Percentiles rank a stretch among this genome's conserved stretches.
These are phyloP conservation scores for Aplochiton taeniatus DNA, from an alignment of 2,797 vertebrate genomes.

Conservation along the genomic window DNA sequence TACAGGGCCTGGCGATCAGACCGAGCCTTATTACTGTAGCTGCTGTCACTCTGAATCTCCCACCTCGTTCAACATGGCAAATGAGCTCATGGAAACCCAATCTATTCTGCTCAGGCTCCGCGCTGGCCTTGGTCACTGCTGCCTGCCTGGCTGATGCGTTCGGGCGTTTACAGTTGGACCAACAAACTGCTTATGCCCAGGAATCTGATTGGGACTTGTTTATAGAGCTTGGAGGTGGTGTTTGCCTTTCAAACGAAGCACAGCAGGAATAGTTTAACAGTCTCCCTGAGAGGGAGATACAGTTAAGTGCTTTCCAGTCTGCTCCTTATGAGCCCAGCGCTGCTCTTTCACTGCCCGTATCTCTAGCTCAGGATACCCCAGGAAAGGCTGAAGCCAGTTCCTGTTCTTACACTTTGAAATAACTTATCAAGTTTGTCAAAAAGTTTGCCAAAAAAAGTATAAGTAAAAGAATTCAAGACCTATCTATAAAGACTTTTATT, in stretches of 20 bases:
- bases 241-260: conserved; percentile 53
- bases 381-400: not conserved
- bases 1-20: too few relatives aligned
- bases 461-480: too few relatives aligned
- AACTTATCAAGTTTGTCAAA: too few relatives aligned
- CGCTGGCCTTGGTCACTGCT: not conserved
- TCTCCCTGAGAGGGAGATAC: conserved; percentile 43
- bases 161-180: conserved; percentile 2
- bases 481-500: too few relatives aligned
- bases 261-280: conserved; percentile 50
- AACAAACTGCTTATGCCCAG: conserved; percentile 18
- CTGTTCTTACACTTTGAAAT: too few relatives aligned
- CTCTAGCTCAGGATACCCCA: too few relatives aligned
- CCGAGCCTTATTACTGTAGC: not conserved
- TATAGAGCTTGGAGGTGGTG: conserved; percentile 36
- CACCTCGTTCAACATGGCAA: conserved; percentile 17
- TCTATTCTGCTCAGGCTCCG: not conserved
- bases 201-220: conserved; percentile 47
- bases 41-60: not conserved
- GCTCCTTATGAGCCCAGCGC: conserved; percentile 23
- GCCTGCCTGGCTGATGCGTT: not conserved
- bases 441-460: too few relatives aligned
- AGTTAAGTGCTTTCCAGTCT: conserved; percentile 58
- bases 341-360: not conserved
- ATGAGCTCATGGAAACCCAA: conserved; percentile 13